Base-by-base conservation (phyloP, 2,113 vertebrate genomes). In the Rhabdornis inornatus region DNA sequence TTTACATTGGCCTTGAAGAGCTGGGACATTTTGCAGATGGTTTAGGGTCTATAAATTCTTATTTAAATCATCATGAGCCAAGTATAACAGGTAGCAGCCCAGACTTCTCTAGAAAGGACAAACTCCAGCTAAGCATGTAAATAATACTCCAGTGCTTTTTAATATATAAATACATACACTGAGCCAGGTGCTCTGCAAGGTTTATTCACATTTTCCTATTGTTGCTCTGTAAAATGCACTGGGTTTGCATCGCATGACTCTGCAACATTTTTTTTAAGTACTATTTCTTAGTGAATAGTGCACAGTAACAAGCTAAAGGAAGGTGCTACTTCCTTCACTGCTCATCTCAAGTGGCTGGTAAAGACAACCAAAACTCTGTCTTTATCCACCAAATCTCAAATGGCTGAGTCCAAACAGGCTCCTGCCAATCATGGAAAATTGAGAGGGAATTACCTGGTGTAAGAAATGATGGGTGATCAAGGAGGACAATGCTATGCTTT, bases 31-130 rank as follows among this genome's bases (percentile, higher is more conserved):
- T 91, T 95, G 86, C 96, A 96, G 95, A 97, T 97, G 95, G 95
- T 94, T 97, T 90, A 88, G 63, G 71, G 94, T 90, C 97, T 97
- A 93, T 94, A 97, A 97, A 97, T 95, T 96, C 91, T 95, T 93
- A 95, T 94, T 96, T 86, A 97, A 97, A 96, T 94, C 85, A 87
- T 79, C 84, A 30, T 3, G 93, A 98, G 97, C 95, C 97, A 97
- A 97, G 94, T 85, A 92, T 56, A 97, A 97, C 97, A 97, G 97
- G 97, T 95, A 96, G 96, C 97, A 83, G 93, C 94, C 97, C 97
- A 96, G 97, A 95, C 95, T 96, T 97, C 96, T 97, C 95, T 92
- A 92, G 96, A 97, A 96, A 90, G 93, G 94, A 95, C 95, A 96
- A 96, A 93, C 82, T 81, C 94, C 95, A 96, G 92, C 96, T 96